These are phyloP conservation scores for Dryas iulia DNA, from an alignment of 1,140 invertebrate genomes.

Conservation along the genomic window DNA sequence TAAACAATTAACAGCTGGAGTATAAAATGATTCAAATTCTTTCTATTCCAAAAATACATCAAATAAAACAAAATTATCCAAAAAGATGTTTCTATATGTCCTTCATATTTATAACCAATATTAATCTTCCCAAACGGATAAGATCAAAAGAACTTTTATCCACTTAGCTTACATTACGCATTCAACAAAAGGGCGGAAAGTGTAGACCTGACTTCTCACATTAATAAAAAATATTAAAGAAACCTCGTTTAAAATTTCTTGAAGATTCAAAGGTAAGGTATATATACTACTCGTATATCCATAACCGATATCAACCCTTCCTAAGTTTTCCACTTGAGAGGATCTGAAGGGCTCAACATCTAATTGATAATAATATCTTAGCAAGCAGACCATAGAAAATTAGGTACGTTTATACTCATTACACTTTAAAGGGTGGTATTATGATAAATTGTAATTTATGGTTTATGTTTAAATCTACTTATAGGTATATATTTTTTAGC, in stretches of 20 bases:
- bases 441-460: conserved; percentile 18
- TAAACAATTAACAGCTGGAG: too few relatives aligned
- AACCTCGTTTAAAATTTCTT: background rate
- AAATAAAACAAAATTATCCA: too few relatives aligned
- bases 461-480: background rate
- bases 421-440: conserved; percentile 18
- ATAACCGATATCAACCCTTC: conserved; percentile 13
- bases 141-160: too few relatives aligned
- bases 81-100: too few relatives aligned
- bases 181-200: too few relatives aligned
- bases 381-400: conserved; percentile 27
- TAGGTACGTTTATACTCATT: conserved; percentile 19
- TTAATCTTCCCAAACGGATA: too few relatives aligned
- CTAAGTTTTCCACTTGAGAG: conserved; percentile 3
- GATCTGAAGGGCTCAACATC: conserved; percentile 5
- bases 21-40: too few relatives aligned
- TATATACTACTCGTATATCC: too few relatives aligned
- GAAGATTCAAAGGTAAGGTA: background rate
- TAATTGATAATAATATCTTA: conserved; percentile 33
- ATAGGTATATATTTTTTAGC: background rate
- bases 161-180: too few relatives aligned
- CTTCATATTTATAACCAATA: too few relatives aligned
- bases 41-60: too few relatives aligned
- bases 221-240: background rate
- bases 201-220: too few relatives aligned